Evolutionary conservation across 2,113 vertebrate genomes (phyloP), one percentile per base, ranked within the genome.

Genomic region (Ammodytes dubius): DNA sequence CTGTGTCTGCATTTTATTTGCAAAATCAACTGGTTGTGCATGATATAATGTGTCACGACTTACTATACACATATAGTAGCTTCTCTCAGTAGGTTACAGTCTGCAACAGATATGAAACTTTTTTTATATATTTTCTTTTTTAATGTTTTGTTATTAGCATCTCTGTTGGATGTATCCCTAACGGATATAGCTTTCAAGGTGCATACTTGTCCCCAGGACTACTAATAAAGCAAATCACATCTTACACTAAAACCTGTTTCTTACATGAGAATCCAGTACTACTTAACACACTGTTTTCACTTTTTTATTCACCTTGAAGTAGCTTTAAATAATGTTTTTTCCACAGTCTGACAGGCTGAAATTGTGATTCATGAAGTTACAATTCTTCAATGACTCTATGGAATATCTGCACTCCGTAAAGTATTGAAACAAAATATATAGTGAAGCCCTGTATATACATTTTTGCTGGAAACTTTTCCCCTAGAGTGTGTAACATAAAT

Each of bases 1-100:
- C 65, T 69, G 54, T 77, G 71, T 86, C 71, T 74, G 63, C 72
- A 63, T 61, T 70, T 68, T 71, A 68, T 87, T 63, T 77, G 64
- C 82, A 81, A 63, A 70, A 70, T 63, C 76, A 77, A 59, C 58
- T 73, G 65, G 80, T 74, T 50, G 8, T 50, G 73, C 70, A 81
- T 15, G 7, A 49, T 77, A 46, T 43, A 43, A n/a, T 61, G 74
- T 79, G 73, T 66, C 61, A 39, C 47, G 42, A 64, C 59, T n/a
- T n/a, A n/a, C n/a, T n/a, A 27, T 27, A 27, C 27, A 27, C 27
- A 56, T 2, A 46, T 74, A 7, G 12, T 46, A 54, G 66, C 57
- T 15, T 0, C 47, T 63, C 19, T 63, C 19, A 54, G 11, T 42
- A 27, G 17, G 19, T 58, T 63, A 37, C 43, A 50, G n/a, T 35